Evolutionary conservation across 2,888 invertebrate species (phyloP), one percentile per base, ranked within the genome.

Genomic region (Drosophila borealis): DNA sequence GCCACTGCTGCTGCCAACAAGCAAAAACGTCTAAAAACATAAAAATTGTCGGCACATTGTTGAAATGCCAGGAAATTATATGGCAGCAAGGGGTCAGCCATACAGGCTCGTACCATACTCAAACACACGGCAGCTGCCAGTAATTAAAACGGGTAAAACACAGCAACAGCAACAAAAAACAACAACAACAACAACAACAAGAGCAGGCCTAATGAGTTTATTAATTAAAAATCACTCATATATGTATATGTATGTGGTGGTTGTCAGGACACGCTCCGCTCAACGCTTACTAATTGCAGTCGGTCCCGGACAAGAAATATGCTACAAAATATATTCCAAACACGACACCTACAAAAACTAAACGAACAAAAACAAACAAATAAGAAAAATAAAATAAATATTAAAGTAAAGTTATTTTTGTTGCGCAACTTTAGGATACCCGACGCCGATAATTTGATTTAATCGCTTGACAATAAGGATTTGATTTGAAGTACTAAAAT

Each of bases 41-140:
- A 81, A 81, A 83, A 86, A 82, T 70, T 77, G 80, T 72, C 83
- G 75, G 78, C 78, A 78, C 84, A 80, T 78, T 83, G 81, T 80
- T 88, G 71, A 80, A 86, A 88, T 88, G 77, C 78, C 83, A 74
- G 86, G 86, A 88, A 88, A 88, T 84, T 84, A 86, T 80, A 75
- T 76, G 78, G 63, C 75, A 70, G 74, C 65, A 50, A 72, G 46
- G 56, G 78, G 70, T 80, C 74, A 68, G 56, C 59, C 74, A 41
- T 44, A 45, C 45, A 55, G 55, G 45, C 45, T 45, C 55, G 34
- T 45, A 17, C 36, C 44, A 61, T 41, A 73, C 48, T 42, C 51
- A 36, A 60, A 70, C 57, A 63, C 74, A 80, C 66, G 70, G 66
- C 81, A 79, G 70, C 80, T 84, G 88, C 78, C 88, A 81, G 76